phyloP scores from a whole-genome alignment of 2,113 vertebrate genomes.

The Mionectes macconnelli region DNA sequence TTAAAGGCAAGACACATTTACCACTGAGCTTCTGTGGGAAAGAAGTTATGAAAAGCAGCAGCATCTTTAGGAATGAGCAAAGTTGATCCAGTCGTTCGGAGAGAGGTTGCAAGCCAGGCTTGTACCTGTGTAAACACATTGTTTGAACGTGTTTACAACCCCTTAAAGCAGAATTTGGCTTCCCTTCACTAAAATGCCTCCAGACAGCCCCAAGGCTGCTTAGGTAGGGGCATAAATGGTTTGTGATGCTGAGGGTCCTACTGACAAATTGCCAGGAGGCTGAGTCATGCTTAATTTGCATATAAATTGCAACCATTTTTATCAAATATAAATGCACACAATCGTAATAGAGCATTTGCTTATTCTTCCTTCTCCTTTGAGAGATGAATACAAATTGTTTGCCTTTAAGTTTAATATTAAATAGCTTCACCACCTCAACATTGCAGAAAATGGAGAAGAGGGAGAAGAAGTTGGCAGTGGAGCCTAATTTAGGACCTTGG shows the following conservation, averaged over 20 bases:
- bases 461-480: background rate
- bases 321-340: conserved; percentile 68
- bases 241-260: conserved; percentile 10
- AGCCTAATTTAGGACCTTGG: background rate
- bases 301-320: conserved; percentile 73
- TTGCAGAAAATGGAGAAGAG: background rate
- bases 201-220: background rate
- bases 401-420: conserved; percentile 50
- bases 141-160: background rate
- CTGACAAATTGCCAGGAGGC: conserved; percentile 45
- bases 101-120: background rate
- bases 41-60: background rate
- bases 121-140: background rate
- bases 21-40: background rate
- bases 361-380: conserved; percentile 57
- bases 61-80: background rate
- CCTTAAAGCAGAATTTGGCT: background rate
- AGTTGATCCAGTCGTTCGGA: background rate
- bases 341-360: conserved; percentile 58
- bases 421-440: background rate
- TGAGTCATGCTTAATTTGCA: conserved; percentile 65
- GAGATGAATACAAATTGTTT: conserved; percentile 63
- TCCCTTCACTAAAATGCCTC: background rate
- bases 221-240: background rate
- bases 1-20: background rate